Evolutionary conservation across 2,888 invertebrate genomes (phyloP), one percentile per base, ranked within the genome.

Genomic region (Bedellia somnulentella): DNA sequence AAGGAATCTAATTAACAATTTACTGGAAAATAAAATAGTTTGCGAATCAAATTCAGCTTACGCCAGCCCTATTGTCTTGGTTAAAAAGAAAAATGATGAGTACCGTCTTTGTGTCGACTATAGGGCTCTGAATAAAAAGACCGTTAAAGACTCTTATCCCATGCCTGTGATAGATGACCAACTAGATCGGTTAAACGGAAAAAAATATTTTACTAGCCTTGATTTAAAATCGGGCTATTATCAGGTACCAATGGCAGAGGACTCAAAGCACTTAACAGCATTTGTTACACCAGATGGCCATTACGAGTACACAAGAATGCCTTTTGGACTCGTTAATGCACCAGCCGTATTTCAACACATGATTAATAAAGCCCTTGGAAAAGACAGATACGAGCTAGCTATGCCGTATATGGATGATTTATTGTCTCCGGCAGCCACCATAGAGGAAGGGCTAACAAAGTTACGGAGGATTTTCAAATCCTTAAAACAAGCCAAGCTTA

Each of bases 231-330:
- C 46, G 27, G 44, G 45, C 1, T 47, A 46, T 35, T 49, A 48
- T 22, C 47, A 51, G 30, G 44, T 52, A 1, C 30, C 34, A 4
- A 30, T 51, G 4, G 35, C 38, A 9, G 33, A 37, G 15, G 30
- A 33, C 4, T 42, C 45, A 14, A 34, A 33, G 16, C 43, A 49
- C 27, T 44, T 43, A 18, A 56, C 52, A 0, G 43, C 50, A 1
- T 54, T 57, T 32, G 38, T 52, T 0, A 49, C 47, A 0, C 46
- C 43, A 1, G 41, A 41, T 10, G 46, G 49, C 1, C 48, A 47
- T 11, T 52, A 38, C 24, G 45, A 54, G n/a, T 52, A 46, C 25
- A 15, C 30, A 1, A 37, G 37, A 30, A 36, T 38, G 26, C 43
- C 44, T 1, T 46, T 46, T 28, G 45, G 43, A 4, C 24, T 45